Conservation (phyloP, 1,140 invertebrate genomes). For the Brachystomella parvula region DNA sequence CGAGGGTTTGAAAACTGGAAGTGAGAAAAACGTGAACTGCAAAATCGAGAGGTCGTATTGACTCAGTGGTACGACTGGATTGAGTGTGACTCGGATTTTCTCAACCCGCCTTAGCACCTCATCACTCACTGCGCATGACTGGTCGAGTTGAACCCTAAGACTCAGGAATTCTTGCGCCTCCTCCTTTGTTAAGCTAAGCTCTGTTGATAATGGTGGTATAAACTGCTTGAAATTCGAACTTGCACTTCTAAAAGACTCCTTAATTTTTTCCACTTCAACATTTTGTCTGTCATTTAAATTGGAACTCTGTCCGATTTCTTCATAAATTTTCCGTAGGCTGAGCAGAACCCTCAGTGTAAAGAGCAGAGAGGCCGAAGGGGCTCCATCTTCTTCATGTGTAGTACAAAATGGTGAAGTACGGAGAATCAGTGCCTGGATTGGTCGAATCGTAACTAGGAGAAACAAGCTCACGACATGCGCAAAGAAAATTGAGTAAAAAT, state of each 20-base stretch:
- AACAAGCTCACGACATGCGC: constrained; percentile 32
- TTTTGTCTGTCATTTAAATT: constrained; percentile 22
- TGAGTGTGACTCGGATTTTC: constrained; percentile 22
- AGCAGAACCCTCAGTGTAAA: constrained; percentile 9
- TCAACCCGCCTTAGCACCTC: neutral
- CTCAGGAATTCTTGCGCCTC: neutral
- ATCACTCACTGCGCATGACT: neutral
- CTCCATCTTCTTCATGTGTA: constrained; percentile 7
- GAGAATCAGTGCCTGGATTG: constrained; percentile 29
- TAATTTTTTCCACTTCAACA: neutral
- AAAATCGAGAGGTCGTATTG: constrained; percentile 34
- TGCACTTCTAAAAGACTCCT: neutral
- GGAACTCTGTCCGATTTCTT: constrained; percentile 11
- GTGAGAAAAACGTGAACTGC: constrained; percentile 33
- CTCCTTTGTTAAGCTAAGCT: neutral
- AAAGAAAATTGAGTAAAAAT: constrained; percentile 35
- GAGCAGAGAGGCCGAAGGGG: neutral
- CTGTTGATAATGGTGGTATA: constrained; percentile 1
- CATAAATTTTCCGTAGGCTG: constrained; percentile 13
- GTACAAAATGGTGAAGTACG: neutral
- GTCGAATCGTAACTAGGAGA: constrained; percentile 28
- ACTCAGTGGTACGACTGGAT: constrained; percentile 33
- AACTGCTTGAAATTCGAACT: constrained; percentile 15
- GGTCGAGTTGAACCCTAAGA: neutral
- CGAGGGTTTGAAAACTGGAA: constrained; percentile 21